Percentiles rank a stretch among this genome's conserved stretches.
Evolutionary conservation across 1,140 invertebrate species (phyloP).

Genomic region (Pentalonia nigronervosa): DNA sequence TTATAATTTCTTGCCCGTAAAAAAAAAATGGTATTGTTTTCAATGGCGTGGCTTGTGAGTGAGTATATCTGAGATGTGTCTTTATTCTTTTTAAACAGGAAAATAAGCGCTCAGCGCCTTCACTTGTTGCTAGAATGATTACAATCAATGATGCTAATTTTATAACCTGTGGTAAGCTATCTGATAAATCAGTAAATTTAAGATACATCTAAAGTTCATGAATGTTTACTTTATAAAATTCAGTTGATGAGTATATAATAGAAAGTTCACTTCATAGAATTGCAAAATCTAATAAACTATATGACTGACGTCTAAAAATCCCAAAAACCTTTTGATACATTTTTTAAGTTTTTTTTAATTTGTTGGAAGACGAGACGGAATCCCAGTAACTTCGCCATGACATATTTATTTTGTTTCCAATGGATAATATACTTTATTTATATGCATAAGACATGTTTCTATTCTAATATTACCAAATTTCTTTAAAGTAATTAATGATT

Average conservation of each 20-base stretch:
- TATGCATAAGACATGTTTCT: not conserved
- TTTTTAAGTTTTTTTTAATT: too few species aligned
- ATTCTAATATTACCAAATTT: conserved; percentile 23
- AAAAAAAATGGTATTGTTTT: not conserved
- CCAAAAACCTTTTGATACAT: too few species aligned
- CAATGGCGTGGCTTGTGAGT: too few species aligned
- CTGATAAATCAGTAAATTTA: not conserved
- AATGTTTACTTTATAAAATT: not conserved
- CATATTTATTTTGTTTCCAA: too few species aligned
- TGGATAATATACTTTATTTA: conserved; percentile 17
- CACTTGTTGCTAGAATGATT: too few species aligned
- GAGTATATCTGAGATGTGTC: too few species aligned
- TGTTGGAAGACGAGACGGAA: too few species aligned
- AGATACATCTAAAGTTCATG: not conserved
- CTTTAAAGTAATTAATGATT: conserved; percentile 36
- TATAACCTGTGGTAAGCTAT: not conserved
- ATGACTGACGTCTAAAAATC: too few species aligned
- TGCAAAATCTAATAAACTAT: too few species aligned
- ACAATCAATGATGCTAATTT: not conserved
- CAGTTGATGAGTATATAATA: not conserved
- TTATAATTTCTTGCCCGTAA: not conserved
- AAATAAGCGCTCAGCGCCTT: not conserved
- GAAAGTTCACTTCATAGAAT: not conserved
- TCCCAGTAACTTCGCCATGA: too few species aligned
- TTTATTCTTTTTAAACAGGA: not conserved